These are phyloP conservation scores for Drosophila kanapiae DNA, from an alignment of 1,140 invertebrate genomes.

Conservation along the genomic window DNA sequence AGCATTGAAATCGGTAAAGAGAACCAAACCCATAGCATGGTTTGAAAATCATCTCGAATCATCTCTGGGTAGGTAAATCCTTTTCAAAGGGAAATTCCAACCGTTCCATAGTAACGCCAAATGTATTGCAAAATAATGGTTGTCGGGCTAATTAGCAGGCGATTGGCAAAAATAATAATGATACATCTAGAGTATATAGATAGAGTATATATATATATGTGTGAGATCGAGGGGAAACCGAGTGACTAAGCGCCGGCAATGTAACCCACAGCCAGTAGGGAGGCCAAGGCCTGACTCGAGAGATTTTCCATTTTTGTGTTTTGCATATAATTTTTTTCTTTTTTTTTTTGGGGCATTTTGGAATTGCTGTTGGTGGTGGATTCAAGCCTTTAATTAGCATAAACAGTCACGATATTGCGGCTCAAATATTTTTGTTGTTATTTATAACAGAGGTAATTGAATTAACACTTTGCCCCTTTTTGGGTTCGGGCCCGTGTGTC, in stretches of 20 bases:
- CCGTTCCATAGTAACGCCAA: not conserved
- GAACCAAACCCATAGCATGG: not conserved
- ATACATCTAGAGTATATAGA: not conserved
- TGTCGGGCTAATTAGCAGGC: conserved; percentile 61
- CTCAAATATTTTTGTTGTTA: conserved; percentile 78
- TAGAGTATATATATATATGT: conserved; percentile 10
- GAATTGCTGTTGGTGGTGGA: conserved; percentile 10
- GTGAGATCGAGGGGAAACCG: conserved; percentile 22
- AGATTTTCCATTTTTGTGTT: conserved; percentile 36
- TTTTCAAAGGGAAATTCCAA: not conserved
- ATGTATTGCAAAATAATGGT: conserved; percentile 33
- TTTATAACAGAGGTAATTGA: conserved; percentile 80
- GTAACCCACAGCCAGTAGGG: conserved; percentile 19
- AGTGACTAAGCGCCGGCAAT: conserved; percentile 30
- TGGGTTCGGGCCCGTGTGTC: conserved; percentile 55
- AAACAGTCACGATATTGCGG: conserved; percentile 77
- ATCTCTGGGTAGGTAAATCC: not conserved
- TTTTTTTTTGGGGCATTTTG: conserved; percentile 14
- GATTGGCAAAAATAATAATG: conserved; percentile 64
- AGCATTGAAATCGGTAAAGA: not conserved
- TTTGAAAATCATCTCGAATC: not conserved
- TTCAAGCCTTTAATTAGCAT: conserved; percentile 75
- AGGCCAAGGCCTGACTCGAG: conserved; percentile 24
- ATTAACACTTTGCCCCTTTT: conserved; percentile 63
- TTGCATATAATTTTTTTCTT: conserved; percentile 14